phyloP scores from a whole-genome alignment of 2,888 invertebrate species.

The Leucophenga maculata region DNA sequence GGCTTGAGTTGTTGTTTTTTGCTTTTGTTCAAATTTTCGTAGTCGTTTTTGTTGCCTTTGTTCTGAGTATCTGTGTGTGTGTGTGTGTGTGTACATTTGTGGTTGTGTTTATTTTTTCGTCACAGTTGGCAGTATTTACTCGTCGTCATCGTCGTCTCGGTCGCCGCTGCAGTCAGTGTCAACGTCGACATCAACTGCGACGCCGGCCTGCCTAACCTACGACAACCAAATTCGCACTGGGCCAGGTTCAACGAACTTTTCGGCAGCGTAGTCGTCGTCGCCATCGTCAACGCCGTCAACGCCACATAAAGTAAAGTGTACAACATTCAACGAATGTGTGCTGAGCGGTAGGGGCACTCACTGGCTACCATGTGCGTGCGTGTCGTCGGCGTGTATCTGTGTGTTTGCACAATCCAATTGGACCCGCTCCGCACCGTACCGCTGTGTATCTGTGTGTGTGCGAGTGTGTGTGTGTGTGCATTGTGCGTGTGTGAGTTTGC shows the following conservation, averaged over 20 bases:
- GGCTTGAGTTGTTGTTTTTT: neutral
- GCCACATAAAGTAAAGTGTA: constrained; percentile 22
- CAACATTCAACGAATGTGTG: neutral
- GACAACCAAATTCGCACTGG: constrained; percentile 45
- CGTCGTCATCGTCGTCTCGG: neutral
- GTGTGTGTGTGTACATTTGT: constrained; percentile 28
- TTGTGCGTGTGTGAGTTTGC: constrained; percentile 43
- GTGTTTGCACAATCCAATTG: constrained; percentile 10
- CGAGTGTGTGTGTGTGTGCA: no score
- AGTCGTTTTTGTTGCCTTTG: constrained; percentile 43
- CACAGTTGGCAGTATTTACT: constrained; percentile 44
- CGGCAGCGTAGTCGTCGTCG: constrained; percentile 48
- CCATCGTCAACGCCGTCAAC: constrained; percentile 7
- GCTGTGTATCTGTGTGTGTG: constrained; percentile 4
- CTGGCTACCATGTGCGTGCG: constrained; percentile 15
- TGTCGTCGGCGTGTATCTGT: neutral
- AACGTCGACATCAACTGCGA: constrained; percentile 20
- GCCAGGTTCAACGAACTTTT: constrained; percentile 57
- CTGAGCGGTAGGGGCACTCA: constrained; percentile 13
- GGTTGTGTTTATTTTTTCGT: constrained; percentile 35
- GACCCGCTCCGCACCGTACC: neutral
- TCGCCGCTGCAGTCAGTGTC: constrained; percentile 14
- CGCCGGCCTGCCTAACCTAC: constrained; percentile 59
- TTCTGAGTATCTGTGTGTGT: constrained; percentile 33
- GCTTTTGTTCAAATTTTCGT: constrained; percentile 9